A percentile compares a stretch with the other conserved stretches of the same genome.
Evolutionary conservation across 2,113 vertebrate genomes (phyloP).

Genomic region (Oryzias melastigma): DNA sequence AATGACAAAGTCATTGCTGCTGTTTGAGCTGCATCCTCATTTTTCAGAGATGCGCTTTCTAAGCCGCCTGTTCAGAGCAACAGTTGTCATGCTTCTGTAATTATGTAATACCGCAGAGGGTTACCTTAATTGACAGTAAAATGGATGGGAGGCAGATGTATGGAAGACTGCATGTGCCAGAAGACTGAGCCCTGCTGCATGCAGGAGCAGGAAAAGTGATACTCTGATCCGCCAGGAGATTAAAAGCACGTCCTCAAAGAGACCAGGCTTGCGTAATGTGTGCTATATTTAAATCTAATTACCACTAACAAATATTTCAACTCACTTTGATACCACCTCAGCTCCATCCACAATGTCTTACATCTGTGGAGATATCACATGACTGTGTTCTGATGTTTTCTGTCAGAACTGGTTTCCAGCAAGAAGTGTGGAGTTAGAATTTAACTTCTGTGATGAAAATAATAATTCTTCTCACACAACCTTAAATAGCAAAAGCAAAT

Average conservation of each 20-base stretch:
- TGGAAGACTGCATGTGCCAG: conserved; percentile 16
- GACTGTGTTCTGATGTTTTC: conserved; percentile 42
- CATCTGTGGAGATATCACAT: conserved; percentile 69
- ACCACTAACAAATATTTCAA: conserved; percentile 53
- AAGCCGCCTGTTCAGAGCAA: conserved; percentile 42
- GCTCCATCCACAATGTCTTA: conserved; percentile 46
- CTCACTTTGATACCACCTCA: conserved; percentile 37
- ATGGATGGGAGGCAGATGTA: conserved; percentile 27
- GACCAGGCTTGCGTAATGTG: conserved; percentile 57
- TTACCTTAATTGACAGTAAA: conserved; percentile 34
- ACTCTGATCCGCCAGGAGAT: conserved; percentile 23
- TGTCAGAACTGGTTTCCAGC: no score
- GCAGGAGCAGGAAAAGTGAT: conserved; percentile 12
- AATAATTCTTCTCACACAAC: conserved; percentile 46
- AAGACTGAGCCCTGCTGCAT: conserved; percentile 3
- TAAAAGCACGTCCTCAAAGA: conserved; percentile 66
- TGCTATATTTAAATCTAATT: conserved; percentile 60
- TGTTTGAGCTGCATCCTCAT: conserved; percentile 23
- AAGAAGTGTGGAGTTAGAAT: conserved; percentile 85
- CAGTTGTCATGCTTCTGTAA: conserved; percentile 34
- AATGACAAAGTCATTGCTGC: conserved; percentile 33
- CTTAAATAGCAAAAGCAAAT: conserved; percentile 51
- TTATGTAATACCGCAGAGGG: conserved; percentile 55
- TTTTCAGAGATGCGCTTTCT: conserved; percentile 27
- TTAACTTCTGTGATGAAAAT: conserved; percentile 39